Percentiles rank a stretch among this genome's conserved stretches.
These are phyloP conservation scores for Drosophila novamexicana DNA, from an alignment of 1,140 invertebrate genomes.

Conservation along the genomic window DNA sequence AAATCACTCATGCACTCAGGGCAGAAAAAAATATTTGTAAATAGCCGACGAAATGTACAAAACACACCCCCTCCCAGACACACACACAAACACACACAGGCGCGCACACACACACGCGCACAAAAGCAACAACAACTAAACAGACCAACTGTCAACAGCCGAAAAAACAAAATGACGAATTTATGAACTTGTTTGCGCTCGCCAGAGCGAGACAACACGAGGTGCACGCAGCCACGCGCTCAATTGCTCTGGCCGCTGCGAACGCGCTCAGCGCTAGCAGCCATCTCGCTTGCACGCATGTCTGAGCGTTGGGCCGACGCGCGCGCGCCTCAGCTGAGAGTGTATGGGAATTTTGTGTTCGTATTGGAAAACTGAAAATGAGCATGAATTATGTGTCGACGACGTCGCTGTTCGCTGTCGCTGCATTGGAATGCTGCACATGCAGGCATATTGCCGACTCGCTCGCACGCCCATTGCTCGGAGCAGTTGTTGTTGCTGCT, in stretches of 20 bases:
- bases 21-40: slow-evolving; percentile 40
- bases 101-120: slow-evolving; percentile 20
- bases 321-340: slow-evolving; percentile 33
- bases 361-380: slow-evolving; percentile 61
- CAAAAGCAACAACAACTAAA: slow-evolving; percentile 55
- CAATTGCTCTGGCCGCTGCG: slow-evolving; percentile 39
- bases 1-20: slow-evolving; percentile 30
- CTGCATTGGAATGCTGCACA: slow-evolving; percentile 28
- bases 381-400: slow-evolving; percentile 62
- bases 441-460: slow-evolving; percentile 37
- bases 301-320: not conserved
- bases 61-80: slow-evolving; percentile 53
- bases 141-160: slow-evolving; percentile 78
- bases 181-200: slow-evolving; percentile 76
- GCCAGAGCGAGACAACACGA: slow-evolving; percentile 46
- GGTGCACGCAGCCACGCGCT: slow-evolving; percentile 22
- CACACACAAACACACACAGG: slow-evolving; percentile 3
- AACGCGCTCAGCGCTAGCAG: slow-evolving; percentile 17
- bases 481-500: slow-evolving; percentile 37
- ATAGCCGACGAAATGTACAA: slow-evolving; percentile 61
- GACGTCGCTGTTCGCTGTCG: slow-evolving; percentile 36
- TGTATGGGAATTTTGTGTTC: slow-evolving; percentile 67
- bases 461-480: slow-evolving; percentile 56
- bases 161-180: slow-evolving; percentile 84
- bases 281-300: slow-evolving; percentile 44